A percentile compares a stretch with the other conserved stretches of the same genome.
Conservation (phyloP, 2,888 invertebrate species). For the Diogma glabrata region DNA sequence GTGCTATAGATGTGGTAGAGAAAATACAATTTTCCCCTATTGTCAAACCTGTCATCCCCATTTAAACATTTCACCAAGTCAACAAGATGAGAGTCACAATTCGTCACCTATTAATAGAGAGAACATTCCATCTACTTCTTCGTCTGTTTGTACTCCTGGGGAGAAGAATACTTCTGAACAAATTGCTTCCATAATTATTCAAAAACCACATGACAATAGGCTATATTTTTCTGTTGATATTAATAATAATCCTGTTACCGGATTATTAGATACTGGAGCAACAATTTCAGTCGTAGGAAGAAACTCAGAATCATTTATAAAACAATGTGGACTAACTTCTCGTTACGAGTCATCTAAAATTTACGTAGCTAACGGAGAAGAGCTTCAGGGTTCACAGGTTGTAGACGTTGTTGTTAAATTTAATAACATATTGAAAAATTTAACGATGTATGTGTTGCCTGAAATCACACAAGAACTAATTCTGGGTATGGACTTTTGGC, state of each 20-base stretch:
- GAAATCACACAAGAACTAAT: background rate
- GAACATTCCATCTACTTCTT: background rate
- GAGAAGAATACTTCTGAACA: no score
- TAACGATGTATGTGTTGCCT: background rate
- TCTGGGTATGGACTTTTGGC: background rate
- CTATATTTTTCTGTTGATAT: background rate
- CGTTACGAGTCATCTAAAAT: background rate
- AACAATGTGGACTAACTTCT: background rate
- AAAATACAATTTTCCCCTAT: background rate
- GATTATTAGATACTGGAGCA: background rate
- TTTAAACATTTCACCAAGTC: background rate
- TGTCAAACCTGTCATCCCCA: background rate
- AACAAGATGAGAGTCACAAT: background rate
- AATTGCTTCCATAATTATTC: background rate
- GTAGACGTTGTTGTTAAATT: background rate
- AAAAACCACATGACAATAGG: background rate
- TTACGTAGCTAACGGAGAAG: background rate
- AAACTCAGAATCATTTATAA: background rate
- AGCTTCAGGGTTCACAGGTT: background rate
- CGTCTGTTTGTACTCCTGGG: no score
- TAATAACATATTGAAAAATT: background rate
- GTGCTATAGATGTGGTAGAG: conserved; percentile 1
- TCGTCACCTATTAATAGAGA: background rate
- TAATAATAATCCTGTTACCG: background rate
- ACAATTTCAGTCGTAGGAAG: background rate